These are phyloP conservation scores for Poecilobothrus nobilitatus DNA, from an alignment of 2,888 invertebrate species.

Conservation along the genomic window DNA sequence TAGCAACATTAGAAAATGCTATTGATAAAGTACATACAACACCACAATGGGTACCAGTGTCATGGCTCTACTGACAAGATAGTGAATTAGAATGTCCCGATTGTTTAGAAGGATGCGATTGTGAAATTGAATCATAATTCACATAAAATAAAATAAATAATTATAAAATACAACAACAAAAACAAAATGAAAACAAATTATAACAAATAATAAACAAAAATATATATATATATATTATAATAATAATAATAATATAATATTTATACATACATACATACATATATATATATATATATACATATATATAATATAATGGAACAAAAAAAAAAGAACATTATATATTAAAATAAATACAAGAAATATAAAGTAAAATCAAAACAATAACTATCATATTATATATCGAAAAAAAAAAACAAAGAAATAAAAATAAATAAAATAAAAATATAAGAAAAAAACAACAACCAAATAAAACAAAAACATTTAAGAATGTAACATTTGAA, in stretches of 20 bases:
- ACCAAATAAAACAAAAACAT: no score
- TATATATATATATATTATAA: not conserved
- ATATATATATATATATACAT: slow-evolving; percentile 8
- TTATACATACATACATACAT: slow-evolving; percentile 7
- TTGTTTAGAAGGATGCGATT: slow-evolving; percentile 44
- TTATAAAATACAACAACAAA: not conserved
- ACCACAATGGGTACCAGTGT: slow-evolving; percentile 96
- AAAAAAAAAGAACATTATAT: no score
- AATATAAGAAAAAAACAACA: no score
- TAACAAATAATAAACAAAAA: not conserved
- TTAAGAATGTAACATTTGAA: no score
- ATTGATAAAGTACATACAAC: slow-evolving; percentile 84
- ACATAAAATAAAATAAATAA: slow-evolving; percentile 7
- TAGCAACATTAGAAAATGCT: slow-evolving; percentile 81
- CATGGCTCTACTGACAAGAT: slow-evolving; percentile 69
- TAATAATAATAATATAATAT: slow-evolving; percentile 13
- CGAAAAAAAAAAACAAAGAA: no score
- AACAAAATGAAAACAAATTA: not conserved
- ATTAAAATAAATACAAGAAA: no score
- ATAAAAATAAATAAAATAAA: no score
- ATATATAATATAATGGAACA: not conserved
- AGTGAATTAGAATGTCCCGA: slow-evolving; percentile 45
- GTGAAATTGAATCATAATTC: slow-evolving; percentile 38
- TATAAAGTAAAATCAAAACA: no score
- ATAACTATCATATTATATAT: no score